Evolutionary conservation across 2,797 vertebrate genomes (phyloP), one percentile per base, ranked within the genome.

Genomic region (Gila robusta): DNA sequence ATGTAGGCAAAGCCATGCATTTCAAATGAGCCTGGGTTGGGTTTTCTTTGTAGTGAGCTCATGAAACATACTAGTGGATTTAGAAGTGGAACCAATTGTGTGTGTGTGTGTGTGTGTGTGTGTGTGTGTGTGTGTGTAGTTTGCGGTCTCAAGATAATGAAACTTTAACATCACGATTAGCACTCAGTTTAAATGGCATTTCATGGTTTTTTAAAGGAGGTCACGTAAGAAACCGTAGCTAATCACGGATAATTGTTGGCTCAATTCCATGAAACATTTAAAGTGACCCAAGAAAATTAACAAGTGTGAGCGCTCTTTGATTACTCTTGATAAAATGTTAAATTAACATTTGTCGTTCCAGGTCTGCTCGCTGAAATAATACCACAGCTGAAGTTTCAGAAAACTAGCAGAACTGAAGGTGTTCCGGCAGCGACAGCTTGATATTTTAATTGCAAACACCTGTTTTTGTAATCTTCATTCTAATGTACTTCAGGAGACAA

Each of bases 231-330:
- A 93, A 90, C 93, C 94, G 91, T 92, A 91, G 91, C 94, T 94
- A 96, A 96, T 96, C 93, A 90, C 35, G 89, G 92, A 94, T 96
- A 95, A 96, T 95, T 94, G 94, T 91, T 91, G 89, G 92, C 90
- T 94, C 91, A 93, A 91, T 92, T 93, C 91, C 89, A 89, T 92
- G 90, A 92, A 91, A 92, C 91, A 91, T 94, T 92, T 94, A 91
- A 91, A 94, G 93, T 94, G 89, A 92, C 91, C 89, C 89, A 90
- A 89, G 89, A 91, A 91, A 91, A 85, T 83, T 70, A 83, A 77
- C 86, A 85, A 64, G 73, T 64, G 81, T 79, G 81, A 79, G 39
- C 47, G 81, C 84, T 89, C 86, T 87, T 86, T 84, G 83, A 89
- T 90, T 89, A 83, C 44, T 82, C 56, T 70, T 66, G 84, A 87